phyloP scores from a whole-genome alignment of 2,113 vertebrate genomes.

The Verasper variegatus region DNA sequence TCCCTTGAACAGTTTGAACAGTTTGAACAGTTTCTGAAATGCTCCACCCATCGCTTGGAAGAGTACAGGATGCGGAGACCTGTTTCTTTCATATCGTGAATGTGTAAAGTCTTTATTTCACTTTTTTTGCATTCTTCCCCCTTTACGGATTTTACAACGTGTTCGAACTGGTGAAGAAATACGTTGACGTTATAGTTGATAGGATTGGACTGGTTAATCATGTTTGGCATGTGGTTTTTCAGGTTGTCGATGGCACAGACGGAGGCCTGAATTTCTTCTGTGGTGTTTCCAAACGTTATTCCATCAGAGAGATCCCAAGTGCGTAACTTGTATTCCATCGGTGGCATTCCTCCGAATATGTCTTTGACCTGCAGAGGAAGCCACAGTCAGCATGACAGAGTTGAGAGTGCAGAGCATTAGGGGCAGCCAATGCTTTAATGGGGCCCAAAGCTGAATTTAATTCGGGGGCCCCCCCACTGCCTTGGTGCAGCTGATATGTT shows the following conservation, averaged over 20 bases:
- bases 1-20: not conserved
- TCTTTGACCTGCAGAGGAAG: slow-evolving; percentile 21
- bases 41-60: slow-evolving; percentile 40
- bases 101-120: fast-evolving
- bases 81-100: fast-evolving
- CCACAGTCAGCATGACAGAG: not conserved
- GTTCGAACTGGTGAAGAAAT: not conserved
- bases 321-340: fast-evolving
- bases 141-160: fast-evolving
- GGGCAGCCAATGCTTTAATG: not conserved
- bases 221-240: not conserved
- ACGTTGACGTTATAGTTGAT: fast-evolving
- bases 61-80: slow-evolving; percentile 34
- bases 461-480: not conserved
- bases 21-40: not conserved
- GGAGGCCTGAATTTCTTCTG: not conserved
- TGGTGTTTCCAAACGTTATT: slow-evolving; percentile 39
- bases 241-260: slow-evolving; percentile 41
- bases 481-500: no score
- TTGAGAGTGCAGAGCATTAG: not conserved
- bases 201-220: fast-evolving
- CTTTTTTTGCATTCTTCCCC: not conserved
- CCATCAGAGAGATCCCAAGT: not conserved
- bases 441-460: not conserved
- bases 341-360: fast-evolving